phyloP scores from a whole-genome alignment of 2,888 invertebrate genomes.

The Cataglyphis rosenhaueri region DNA sequence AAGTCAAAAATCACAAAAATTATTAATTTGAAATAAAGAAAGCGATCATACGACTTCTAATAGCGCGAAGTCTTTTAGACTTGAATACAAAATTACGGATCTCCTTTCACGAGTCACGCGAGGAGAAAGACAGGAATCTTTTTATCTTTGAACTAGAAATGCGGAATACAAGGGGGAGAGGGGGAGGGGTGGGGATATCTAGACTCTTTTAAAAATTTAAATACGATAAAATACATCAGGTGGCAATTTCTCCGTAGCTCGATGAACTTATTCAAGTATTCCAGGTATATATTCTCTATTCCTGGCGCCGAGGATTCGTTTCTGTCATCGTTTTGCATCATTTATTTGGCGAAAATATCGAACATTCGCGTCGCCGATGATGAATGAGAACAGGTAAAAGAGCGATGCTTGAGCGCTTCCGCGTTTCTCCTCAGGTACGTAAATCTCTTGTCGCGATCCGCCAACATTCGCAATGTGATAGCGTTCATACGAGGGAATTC shows the following conservation, averaged over 20 bases:
- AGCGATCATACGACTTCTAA: not conserved
- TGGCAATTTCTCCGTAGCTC: not conserved
- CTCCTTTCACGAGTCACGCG: not conserved
- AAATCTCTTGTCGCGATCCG: conserved; percentile 52
- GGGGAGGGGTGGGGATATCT: not conserved
- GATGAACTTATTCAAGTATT: not conserved
- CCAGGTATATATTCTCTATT: not conserved
- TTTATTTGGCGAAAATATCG: conserved; percentile 10
- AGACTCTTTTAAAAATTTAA: not conserved
- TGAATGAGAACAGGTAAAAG: conserved; percentile 32
- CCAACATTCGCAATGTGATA: conserved; percentile 36
- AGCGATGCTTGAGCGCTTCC: conserved; percentile 26
- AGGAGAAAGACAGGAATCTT: not conserved
- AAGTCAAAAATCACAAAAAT: not conserved
- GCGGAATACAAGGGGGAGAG: not conserved
- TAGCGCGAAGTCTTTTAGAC: not conserved
- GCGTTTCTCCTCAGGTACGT: conserved; percentile 47
- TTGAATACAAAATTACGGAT: not conserved
- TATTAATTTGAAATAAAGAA: not conserved
- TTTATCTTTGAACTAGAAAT: not conserved
- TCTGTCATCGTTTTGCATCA: conserved; percentile 15
- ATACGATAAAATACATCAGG: not conserved
- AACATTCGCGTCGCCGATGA: conserved; percentile 16
- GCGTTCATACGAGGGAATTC: conserved; percentile 27
- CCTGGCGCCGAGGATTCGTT: not conserved